phyloP scores from a whole-genome alignment of 2,888 invertebrate species.

The Aplocera efformata region DNA sequence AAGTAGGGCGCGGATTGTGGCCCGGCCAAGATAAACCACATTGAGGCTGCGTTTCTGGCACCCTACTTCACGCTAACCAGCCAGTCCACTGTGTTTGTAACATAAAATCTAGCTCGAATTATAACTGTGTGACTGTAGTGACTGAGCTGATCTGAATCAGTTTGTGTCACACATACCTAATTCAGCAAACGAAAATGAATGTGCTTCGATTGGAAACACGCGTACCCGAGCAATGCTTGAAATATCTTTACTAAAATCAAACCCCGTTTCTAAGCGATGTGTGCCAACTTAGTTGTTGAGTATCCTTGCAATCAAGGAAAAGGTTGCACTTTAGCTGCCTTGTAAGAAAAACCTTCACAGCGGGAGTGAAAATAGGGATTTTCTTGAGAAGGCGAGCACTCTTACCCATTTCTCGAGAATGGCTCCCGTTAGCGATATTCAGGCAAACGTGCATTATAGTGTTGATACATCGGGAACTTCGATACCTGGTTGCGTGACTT shows the following conservation, averaged over 20 bases:
- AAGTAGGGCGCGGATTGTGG: constrained; percentile 49
- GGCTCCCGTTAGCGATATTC: constrained; percentile 26
- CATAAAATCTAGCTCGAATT: too few species aligned
- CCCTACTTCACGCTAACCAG: constrained; percentile 15
- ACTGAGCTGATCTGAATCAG: too few species aligned
- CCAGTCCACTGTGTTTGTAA: too few species aligned
- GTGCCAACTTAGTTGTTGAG: constrained; percentile 22
- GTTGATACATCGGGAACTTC: constrained; percentile 5
- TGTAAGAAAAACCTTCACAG: constrained; percentile 35
- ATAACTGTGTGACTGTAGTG: too few species aligned
- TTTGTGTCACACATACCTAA: too few species aligned
- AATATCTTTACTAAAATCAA: too few species aligned
- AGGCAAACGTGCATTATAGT: constrained; percentile 22
- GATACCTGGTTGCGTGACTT: constrained; percentile 4
- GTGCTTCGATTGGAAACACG: too few species aligned
- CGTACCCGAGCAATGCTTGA: too few species aligned
- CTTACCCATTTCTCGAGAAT: constrained; percentile 25
- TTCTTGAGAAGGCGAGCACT: constrained; percentile 26
- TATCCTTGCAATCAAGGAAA: constrained; percentile 37
- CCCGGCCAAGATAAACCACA: constrained; percentile 42
- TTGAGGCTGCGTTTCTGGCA: constrained; percentile 26
- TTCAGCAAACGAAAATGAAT: too few species aligned
- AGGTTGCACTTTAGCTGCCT: constrained; percentile 48
- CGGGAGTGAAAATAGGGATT: constrained; percentile 36
- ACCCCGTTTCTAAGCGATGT: neutral